These are phyloP conservation scores for Sphecodes monilicornis DNA, from an alignment of 2,888 invertebrate genomes.

Conservation along the genomic window DNA sequence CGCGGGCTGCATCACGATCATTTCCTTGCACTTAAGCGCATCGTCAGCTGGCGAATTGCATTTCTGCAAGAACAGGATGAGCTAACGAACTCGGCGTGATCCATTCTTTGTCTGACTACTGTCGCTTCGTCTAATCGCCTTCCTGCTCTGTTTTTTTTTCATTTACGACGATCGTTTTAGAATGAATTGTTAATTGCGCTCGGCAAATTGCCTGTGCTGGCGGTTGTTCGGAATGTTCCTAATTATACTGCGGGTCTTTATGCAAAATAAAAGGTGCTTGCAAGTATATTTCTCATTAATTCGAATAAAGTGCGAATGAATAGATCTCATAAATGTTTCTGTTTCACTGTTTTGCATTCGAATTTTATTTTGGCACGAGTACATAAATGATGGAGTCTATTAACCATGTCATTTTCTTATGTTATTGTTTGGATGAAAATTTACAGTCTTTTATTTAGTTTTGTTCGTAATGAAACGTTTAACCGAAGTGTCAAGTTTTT, in stretches of 20 bases:
- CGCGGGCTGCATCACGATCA: constrained; percentile 60
- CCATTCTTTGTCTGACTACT: constrained; percentile 23
- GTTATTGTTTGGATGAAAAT: background rate
- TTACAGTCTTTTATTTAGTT: background rate
- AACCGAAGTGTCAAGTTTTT: background rate
- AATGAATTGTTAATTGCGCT: constrained; percentile 45
- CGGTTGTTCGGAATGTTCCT: background rate
- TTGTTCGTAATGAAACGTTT: background rate
- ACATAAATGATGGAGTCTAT: background rate
- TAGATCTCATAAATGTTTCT: background rate
- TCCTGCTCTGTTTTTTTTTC: constrained; percentile 18
- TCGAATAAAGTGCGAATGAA: background rate
- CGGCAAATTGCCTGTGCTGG: background rate
- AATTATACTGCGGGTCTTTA: background rate
- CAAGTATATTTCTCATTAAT: background rate
- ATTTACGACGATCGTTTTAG: constrained; percentile 50
- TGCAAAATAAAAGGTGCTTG: background rate
- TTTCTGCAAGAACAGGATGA: constrained; percentile 67
- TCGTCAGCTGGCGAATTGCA: constrained; percentile 82
- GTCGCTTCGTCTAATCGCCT: constrained; percentile 1
- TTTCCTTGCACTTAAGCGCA: constrained; percentile 73
- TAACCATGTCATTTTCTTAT: no score
- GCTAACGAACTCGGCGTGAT: constrained; percentile 67
- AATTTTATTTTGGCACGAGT: background rate
- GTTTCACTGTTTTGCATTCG: background rate